These are phyloP conservation scores for Chrosomus eos DNA, from an alignment of 2,797 vertebrate genomes.

Conservation along the genomic window DNA sequence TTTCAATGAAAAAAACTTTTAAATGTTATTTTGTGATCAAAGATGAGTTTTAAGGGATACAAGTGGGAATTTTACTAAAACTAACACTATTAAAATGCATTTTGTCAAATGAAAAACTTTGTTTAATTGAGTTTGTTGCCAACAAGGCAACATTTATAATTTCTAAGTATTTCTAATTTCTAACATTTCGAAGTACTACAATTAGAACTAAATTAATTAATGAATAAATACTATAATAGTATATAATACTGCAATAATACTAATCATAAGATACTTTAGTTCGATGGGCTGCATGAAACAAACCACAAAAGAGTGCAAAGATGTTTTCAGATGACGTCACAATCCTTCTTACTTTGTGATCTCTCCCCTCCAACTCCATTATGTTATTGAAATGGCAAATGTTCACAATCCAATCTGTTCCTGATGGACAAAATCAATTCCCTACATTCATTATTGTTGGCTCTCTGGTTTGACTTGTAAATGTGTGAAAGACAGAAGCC, in stretches of 20 bases:
- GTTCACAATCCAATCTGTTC: conserved; percentile 1
- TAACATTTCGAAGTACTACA: too few relatives aligned
- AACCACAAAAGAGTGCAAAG: background rate
- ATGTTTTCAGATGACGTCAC: background rate
- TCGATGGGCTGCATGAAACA: background rate
- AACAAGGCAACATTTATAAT: background rate
- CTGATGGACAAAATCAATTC: background rate
- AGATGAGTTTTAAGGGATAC: too few relatives aligned
- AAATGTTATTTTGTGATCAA: too few relatives aligned
- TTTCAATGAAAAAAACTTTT: too few relatives aligned
- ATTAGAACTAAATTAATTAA: too few relatives aligned
- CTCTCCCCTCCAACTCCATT: background rate
- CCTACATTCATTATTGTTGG: background rate
- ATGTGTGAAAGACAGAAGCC: background rate
- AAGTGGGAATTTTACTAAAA: background rate
- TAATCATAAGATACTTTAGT: too few relatives aligned
- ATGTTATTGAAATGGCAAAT: background rate
- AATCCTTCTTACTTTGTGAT: conserved; percentile 10
- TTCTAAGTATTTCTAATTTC: too few relatives aligned
- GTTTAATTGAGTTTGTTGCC: too few relatives aligned
- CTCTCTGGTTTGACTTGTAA: background rate
- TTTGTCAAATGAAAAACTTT: background rate
- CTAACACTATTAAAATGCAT: background rate
- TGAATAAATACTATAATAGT: background rate
- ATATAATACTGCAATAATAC: too few relatives aligned